phyloP scores from a whole-genome alignment of 2,797 vertebrate species.

The Epinephelus coioides region DNA sequence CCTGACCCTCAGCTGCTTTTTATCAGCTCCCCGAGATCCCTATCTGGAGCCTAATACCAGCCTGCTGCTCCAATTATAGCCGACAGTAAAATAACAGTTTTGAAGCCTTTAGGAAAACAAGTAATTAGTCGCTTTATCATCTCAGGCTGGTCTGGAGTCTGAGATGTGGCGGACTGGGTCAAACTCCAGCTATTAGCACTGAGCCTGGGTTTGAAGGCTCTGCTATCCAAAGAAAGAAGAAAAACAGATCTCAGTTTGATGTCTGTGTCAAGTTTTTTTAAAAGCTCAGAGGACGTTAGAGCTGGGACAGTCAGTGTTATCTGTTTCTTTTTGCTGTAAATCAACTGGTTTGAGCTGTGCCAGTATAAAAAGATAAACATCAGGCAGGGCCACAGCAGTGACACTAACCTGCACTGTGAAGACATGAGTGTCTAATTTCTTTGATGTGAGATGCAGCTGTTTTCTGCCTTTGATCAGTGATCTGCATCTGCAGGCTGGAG shows the following conservation, averaged over 20 bases:
- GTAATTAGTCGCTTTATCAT: slow-evolving; percentile 73
- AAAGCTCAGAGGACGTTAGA: slow-evolving; percentile 42
- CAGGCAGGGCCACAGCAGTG: slow-evolving; percentile 3
- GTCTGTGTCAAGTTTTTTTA: slow-evolving; percentile 15
- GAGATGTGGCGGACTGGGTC: slow-evolving; percentile 54
- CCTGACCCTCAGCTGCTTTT: slow-evolving; percentile 79
- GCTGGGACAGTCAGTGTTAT: slow-evolving; percentile 34
- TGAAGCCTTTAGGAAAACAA: slow-evolving; percentile 73
- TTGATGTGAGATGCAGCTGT: slow-evolving; percentile 61
- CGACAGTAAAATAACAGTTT: slow-evolving; percentile 76
- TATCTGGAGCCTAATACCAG: slow-evolving; percentile 65
- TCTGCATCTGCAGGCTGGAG: slow-evolving; percentile 63
- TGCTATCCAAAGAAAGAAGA: slow-evolving; percentile 52
- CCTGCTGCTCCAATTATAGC: slow-evolving; percentile 74
- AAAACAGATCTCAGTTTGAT: slow-evolving; percentile 44
- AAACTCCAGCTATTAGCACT: slow-evolving; percentile 57
- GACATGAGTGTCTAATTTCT: slow-evolving; percentile 37
- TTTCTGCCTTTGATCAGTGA: slow-evolving; percentile 71
- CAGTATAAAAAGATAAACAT: slow-evolving; percentile 36
- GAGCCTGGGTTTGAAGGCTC: slow-evolving; percentile 49
- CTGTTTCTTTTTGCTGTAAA: slow-evolving; percentile 44
- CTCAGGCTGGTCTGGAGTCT: slow-evolving; percentile 64
- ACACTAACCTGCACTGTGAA: slow-evolving; percentile 40
- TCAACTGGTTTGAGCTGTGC: slow-evolving; percentile 24
- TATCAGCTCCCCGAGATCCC: slow-evolving; percentile 68